Evolutionary conservation across 2,888 invertebrate species (phyloP).

Genomic region (Watsonalla cultraria): DNA sequence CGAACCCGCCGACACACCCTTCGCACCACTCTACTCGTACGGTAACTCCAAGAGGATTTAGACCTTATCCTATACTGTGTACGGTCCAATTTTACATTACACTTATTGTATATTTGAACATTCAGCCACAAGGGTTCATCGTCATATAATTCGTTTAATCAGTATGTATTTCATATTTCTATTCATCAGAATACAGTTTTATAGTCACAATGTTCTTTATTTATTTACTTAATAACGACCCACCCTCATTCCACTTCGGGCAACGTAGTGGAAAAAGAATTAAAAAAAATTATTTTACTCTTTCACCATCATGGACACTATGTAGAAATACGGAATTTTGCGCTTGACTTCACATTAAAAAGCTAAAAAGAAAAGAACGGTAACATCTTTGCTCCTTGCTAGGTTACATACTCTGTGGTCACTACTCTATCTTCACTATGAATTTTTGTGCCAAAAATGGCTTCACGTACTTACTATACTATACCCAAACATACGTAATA

Average conservation of each 20-base stretch:
- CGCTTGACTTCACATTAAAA: too few relatives aligned
- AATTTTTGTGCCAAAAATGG: too few relatives aligned
- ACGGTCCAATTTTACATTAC: constrained; percentile 4
- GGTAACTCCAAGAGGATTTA: constrained; percentile 72
- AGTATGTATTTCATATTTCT: constrained; percentile 58
- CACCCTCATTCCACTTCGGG: too few relatives aligned
- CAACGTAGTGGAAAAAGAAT: background rate
- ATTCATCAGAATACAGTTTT: constrained; percentile 63
- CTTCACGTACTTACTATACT: too few relatives aligned
- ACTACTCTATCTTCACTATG: too few relatives aligned
- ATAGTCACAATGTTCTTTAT: constrained; percentile 50
- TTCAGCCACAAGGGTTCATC: constrained; percentile 12
- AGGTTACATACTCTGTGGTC: too few relatives aligned
- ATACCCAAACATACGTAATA: too few relatives aligned
- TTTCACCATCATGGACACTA: too few relatives aligned
- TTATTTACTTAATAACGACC: constrained; percentile 18
- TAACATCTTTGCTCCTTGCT: too few relatives aligned
- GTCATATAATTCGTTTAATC: constrained; percentile 33
- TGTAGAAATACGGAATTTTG: too few relatives aligned
- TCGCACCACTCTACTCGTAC: constrained; percentile 72
- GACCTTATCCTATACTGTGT: constrained; percentile 6
- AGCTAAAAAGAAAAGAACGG: too few relatives aligned
- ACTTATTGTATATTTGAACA: constrained; percentile 19
- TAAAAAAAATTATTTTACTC: too few relatives aligned
- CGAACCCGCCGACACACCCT: constrained; percentile 74